Base-by-base conservation (phyloP, 2,113 vertebrate species). In the Arvicanthis niloticus region DNA sequence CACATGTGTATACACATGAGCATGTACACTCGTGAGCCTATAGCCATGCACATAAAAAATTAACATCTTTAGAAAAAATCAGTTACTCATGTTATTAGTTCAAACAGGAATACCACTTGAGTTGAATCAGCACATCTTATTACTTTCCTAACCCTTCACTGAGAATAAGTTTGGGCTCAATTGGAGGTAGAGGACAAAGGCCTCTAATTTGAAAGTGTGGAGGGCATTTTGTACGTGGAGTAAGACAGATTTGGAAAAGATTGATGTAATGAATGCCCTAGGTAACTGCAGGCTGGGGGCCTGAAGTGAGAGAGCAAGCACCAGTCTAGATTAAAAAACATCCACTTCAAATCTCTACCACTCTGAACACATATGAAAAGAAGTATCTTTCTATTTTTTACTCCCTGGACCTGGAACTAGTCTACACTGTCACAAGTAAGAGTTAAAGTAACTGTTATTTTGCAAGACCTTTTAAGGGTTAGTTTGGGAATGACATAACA, bases 261-360 rank as follows among this genome's bases (percentile, higher is more conserved):
- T 19, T 93, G 29, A 10, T 31, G 77, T 37, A 88, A 60, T 19
- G 21, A 94, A 37, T 29, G 62, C 34, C 26, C 10, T 10, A 87
- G 29, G 17, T 75, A 88, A 5, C 53, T 70, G 22, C 1, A 62
- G 58, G 37, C 88, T 84, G 24, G 60, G 16, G 51, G 0, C 19
- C 73, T 85, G 10, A 65, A 65, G 17, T 58, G 62, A 84, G 6
- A 68, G 17, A 45, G 19, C 4, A n/a, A 45, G 17, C 6, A 60
- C n/a, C 45, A 89, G 17, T 88, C 70, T 92, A 93, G n/a, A 84
- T 45, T 77, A 78, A 88, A 77, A 94, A 11, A 78, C 91, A 91
- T 2, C n/a, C 51, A 72, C 68, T 91, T 94, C 48, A 87, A 94
- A 92, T 91, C 34, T 82, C 40, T 51, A 80, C 80, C 75, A 67